Evolutionary conservation across 1,140 invertebrate species (phyloP).

Genomic region (Chironomus tepperi): DNA sequence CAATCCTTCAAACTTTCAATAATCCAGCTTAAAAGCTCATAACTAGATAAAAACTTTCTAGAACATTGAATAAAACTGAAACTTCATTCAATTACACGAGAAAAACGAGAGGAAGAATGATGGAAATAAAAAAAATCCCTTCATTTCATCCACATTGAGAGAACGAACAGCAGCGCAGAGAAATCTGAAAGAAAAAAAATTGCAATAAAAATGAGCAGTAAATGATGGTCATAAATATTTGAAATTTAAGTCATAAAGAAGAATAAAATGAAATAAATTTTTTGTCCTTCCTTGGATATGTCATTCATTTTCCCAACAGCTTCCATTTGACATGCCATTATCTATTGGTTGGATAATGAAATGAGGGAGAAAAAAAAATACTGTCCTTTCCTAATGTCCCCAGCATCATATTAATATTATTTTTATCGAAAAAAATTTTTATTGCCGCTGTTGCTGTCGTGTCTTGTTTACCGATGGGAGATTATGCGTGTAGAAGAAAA

Average conservation of each 20-base stretch:
- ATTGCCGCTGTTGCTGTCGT: too few relatives aligned
- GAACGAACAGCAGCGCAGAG: neutral
- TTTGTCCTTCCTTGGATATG: neutral
- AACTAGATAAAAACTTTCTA: neutral
- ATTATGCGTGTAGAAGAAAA: too few relatives aligned
- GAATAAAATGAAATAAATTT: neutral
- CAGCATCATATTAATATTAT: too few relatives aligned
- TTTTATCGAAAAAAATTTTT: too few relatives aligned
- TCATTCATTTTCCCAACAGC: neutral
- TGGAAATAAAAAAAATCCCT: neutral
- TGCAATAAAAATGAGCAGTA: slow-evolving; percentile 10
- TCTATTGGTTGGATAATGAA: neutral
- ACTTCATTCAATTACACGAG: neutral
- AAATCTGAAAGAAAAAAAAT: neutral
- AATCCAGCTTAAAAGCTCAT: too few relatives aligned
- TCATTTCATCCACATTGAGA: neutral
- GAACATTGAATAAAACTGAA: slow-evolving; percentile 1
- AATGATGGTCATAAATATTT: slow-evolving; percentile 14
- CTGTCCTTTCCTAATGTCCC: too few relatives aligned
- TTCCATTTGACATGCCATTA: slow-evolving; percentile 4
- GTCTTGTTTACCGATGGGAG: too few relatives aligned
- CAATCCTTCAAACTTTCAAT: too few relatives aligned
- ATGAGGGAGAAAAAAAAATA: too few relatives aligned
- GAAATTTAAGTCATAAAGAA: neutral
- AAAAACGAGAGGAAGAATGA: neutral